Evolutionary conservation across 2,888 invertebrate genomes (phyloP).

Genomic region (Sinopyrophorus schimmeli): DNA sequence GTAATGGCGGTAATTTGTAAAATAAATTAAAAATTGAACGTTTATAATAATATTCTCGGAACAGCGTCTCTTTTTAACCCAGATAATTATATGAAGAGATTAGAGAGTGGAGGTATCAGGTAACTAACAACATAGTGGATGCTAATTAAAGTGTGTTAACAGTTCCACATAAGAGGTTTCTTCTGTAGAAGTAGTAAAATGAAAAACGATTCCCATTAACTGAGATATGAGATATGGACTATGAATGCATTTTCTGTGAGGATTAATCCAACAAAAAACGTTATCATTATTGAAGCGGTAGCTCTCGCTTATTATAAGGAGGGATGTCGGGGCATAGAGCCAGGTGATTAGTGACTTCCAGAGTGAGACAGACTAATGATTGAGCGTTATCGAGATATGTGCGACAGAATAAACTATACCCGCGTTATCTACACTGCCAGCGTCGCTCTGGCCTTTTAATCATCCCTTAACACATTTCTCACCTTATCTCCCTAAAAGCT

Average conservation of each 20-base stretch:
- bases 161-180: conserved; percentile 31
- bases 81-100: too few species aligned
- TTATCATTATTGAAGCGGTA: conserved; percentile 46
- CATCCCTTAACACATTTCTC: conserved; percentile 55
- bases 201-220: conserved; percentile 54
- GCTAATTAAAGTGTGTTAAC: conserved; percentile 26
- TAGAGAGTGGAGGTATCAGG: too few species aligned
- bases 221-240: conserved; percentile 54
- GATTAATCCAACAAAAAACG: conserved; percentile 52
- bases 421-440: conserved; percentile 50
- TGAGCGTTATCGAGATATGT: conserved; percentile 52
- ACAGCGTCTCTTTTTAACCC: too few species aligned
- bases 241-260: conserved; percentile 55
- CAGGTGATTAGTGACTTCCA: conserved; percentile 52
- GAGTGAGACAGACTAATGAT: conserved; percentile 49
- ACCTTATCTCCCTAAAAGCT: conserved; percentile 39
- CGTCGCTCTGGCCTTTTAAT: conserved; percentile 53
- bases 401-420: conserved; percentile 48
- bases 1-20: too few species aligned
- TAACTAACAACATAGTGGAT: conserved; percentile 16
- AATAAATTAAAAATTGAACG: too few species aligned
- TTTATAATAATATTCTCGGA: too few species aligned
- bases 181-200: conserved; percentile 42
- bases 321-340: conserved; percentile 39
- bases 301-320: conserved; percentile 40